Evolutionary conservation across 2,888 invertebrate genomes (phyloP), one percentile per base, ranked within the genome.

Genomic region (Melanostoma scalare): DNA sequence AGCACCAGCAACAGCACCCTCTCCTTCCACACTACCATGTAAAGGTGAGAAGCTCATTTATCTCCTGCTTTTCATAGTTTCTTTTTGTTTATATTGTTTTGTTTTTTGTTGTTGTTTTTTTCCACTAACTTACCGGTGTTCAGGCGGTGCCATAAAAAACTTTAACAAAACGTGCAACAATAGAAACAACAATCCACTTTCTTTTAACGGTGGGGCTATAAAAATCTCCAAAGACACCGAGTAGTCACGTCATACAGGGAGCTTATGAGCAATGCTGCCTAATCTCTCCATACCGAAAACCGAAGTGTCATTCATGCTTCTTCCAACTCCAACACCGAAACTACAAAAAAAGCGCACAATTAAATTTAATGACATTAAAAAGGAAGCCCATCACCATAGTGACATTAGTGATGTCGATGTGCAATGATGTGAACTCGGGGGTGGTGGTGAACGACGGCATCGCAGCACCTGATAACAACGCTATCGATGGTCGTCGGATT

Each of bases 311-410:
- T 42, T 55, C 63, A 50, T 50, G 46, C n/a, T 8, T 8, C 35
- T 60, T 63, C 48, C 60, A 55, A 31, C 48, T 6, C 33, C n/a
- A 9, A 38, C 20, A 71, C 60, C 2, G 44, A 72, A 48, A 65
- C 35, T 46, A 65, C 20, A 20, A 67, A 71, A 81, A 69, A 69
- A 69, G 31, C 48, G 48, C 53, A 74, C 79, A 84, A 84, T 84
- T 84, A 84, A 78, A 78, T 84, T 84, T 84, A 84, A 84, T 79
- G 84, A 84, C 78, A 78, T 79, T 75, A 79, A 74, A 77, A 69
- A 82, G 77, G 73, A 73, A 82, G 48, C 68, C 68, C 73, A 60
- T 82, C 77, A 82, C 48, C 38, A 72, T 68, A 60, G 69, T 40
- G 46, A 56, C 69, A 63, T 63, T 63, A 63, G 72, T 48, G 60